Conservation (phyloP, 1,140 invertebrate genomes). For the Phenacoccus solenopsis region DNA sequence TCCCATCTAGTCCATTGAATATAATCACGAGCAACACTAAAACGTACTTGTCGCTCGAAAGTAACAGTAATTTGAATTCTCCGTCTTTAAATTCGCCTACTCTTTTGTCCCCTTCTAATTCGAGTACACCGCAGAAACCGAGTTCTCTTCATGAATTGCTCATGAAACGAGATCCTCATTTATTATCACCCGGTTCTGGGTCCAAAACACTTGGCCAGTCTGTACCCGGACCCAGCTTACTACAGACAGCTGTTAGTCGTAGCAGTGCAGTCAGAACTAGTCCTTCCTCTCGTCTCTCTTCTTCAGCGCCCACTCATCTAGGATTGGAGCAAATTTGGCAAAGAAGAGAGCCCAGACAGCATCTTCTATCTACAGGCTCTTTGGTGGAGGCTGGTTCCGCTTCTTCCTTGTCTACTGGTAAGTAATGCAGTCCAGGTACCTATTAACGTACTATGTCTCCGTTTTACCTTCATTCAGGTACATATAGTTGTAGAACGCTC, state of each 20-base stretch:
- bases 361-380: constrained; percentile 73
- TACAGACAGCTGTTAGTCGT: constrained; percentile 1
- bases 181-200: constrained; percentile 34
- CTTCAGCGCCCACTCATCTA: constrained; percentile 69
- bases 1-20: constrained; percentile 29
- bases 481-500: too few relatives aligned
- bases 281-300: constrained; percentile 53
- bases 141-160: constrained; percentile 50
- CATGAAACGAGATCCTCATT: constrained; percentile 40
- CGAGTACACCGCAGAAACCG: constrained; percentile 34
- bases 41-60: background rate
- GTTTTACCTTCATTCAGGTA: too few relatives aligned
- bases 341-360: constrained; percentile 66
- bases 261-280: constrained; percentile 19
- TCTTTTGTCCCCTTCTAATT: background rate
- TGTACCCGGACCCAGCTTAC: constrained; percentile 34
- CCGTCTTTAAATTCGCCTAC: background rate
- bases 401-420: constrained; percentile 66
- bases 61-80: background rate
- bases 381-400: constrained; percentile 70
- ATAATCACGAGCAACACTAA: constrained; percentile 34
- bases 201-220: constrained; percentile 41
- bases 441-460: too few relatives aligned
- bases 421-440: background rate
- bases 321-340: constrained; percentile 73